These are phyloP conservation scores for Thumatha senex DNA, from an alignment of 2,888 invertebrate species.

Conservation along the genomic window DNA sequence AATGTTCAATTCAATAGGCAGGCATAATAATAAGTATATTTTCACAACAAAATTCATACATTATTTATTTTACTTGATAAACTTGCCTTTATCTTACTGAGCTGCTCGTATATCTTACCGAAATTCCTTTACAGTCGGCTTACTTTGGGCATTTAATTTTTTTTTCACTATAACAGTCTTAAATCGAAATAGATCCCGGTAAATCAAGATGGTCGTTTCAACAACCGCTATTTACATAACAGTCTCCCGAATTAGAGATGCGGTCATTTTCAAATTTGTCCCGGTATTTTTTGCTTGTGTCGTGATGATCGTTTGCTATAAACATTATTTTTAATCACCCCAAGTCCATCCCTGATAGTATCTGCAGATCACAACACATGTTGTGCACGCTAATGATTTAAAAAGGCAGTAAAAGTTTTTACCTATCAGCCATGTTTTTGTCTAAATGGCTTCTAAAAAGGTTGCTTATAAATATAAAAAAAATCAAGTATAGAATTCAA, in stretches of 20 bases:
- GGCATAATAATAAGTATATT: too few species aligned
- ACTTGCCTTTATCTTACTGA: too few species aligned
- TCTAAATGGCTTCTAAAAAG: constrained; percentile 23
- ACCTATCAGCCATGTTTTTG: constrained; percentile 26
- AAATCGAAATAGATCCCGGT: background rate
- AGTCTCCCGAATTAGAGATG: constrained; percentile 28
- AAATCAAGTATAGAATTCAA: too few species aligned
- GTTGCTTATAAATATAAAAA: too few species aligned
- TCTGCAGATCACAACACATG: constrained; percentile 65
- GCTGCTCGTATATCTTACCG: too few species aligned
- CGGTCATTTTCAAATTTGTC: constrained; percentile 54
- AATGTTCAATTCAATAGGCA: too few species aligned
- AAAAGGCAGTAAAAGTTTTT: constrained; percentile 43
- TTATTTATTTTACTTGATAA: too few species aligned
- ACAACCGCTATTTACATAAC: constrained; percentile 21
- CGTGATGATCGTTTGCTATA: constrained; percentile 46
- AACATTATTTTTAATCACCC: constrained; percentile 67
- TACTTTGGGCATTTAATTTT: background rate
- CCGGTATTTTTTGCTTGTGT: constrained; percentile 45
- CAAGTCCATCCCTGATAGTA: constrained; percentile 53
- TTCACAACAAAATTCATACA: too few species aligned
- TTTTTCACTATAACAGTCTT: background rate
- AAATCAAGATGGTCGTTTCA: constrained; percentile 8
- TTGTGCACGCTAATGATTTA: constrained; percentile 70
- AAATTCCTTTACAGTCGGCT: too few species aligned